Conservation (phyloP, 2,113 vertebrate species). For the Empidonax alnorum region DNA sequence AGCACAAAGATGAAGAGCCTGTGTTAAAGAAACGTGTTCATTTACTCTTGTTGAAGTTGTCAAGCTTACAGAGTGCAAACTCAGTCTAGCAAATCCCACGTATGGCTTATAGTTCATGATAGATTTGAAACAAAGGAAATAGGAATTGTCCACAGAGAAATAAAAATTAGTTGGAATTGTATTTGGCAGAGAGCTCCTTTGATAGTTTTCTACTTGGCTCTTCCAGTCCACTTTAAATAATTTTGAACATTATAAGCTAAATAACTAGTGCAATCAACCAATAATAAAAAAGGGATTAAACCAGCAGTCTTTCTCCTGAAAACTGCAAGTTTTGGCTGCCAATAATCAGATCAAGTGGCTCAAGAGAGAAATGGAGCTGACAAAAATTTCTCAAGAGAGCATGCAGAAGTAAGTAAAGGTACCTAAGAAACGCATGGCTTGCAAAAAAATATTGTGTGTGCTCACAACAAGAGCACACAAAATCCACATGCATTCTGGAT, state of each 20-base stretch:
- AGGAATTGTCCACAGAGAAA: background rate
- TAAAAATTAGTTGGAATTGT: background rate
- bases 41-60: background rate
- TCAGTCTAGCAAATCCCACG: background rate
- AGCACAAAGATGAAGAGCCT: background rate
- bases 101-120: fast-evolving
- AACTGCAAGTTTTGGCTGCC: background rate
- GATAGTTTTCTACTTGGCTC: background rate
- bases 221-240: background rate
- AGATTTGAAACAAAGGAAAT: background rate
- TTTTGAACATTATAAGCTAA: background rate
- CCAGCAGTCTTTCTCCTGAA: background rate
- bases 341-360: background rate
- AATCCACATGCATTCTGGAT: background rate
- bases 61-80: background rate
- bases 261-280: background rate
- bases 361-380: background rate
- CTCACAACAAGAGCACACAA: background rate
- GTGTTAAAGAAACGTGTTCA: background rate
- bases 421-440: background rate
- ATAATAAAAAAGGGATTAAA: background rate
- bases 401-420: background rate
- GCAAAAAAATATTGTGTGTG: background rate
- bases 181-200: background rate
- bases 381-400: background rate